Evolutionary conservation across 2,113 vertebrate genomes (phyloP).

Genomic region (Malurus alboscapulatus): DNA sequence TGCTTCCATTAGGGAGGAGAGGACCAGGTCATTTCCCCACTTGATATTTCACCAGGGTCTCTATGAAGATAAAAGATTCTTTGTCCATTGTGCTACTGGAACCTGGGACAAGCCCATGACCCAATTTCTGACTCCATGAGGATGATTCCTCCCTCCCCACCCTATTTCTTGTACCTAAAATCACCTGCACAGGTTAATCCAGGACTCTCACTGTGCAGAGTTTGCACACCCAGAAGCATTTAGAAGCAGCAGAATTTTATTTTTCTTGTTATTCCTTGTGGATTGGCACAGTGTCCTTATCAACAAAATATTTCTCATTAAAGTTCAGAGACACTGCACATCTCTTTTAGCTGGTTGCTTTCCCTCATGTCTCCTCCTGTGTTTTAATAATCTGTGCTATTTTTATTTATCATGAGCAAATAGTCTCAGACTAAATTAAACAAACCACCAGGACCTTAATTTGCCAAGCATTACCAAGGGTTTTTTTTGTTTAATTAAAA

Average conservation of each 20-base stretch:
- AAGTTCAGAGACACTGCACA: neutral
- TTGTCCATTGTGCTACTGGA: neutral
- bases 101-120: neutral
- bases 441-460: neutral
- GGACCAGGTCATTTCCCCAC: neutral
- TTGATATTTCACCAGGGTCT: neutral
- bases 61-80: neutral
- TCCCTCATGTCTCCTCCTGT: neutral
- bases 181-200: too few relatives aligned
- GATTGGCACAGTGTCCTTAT: neutral
- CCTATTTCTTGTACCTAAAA: neutral
- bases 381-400: conserved; percentile 23
- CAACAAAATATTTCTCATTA: neutral
- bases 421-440: conserved; percentile 36
- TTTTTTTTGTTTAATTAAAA: conserved; percentile 49
- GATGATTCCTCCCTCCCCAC: neutral
- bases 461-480: neutral
- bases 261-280: neutral
- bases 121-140: neutral
- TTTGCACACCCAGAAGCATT: neutral
- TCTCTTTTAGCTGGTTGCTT: neutral
- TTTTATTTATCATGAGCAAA: conserved; percentile 33
- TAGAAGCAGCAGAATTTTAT: neutral
- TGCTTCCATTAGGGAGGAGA: neutral
- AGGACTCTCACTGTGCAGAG: neutral